Evolutionary conservation across 92 coral and sea anemone species (phyloP), one percentile per base, ranked within the genome.

Genomic region (Chrysogorgia sp.): DNA sequence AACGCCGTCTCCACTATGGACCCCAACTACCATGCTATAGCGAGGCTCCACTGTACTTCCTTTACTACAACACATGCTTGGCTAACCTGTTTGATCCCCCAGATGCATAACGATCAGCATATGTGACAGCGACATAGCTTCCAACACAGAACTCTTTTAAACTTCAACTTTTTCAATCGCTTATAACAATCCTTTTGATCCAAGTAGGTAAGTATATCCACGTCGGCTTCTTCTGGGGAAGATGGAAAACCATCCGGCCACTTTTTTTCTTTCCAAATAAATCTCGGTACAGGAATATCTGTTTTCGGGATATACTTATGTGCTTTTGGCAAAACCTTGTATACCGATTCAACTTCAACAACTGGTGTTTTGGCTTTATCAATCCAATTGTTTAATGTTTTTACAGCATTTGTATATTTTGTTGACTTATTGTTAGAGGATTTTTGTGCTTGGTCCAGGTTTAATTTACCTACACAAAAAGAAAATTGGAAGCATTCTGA

Each of bases 71-170:
- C n/a, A n/a, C n/a, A n/a, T 30, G 0, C 0, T 20, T 29, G 3
- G 22, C 83, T 71, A n/a, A 96, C 99, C 92, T 91, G 52, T 91
- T 93, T 70, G 84, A 80, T 24, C 99, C 99, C 80, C 89, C 87
- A 7, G 96, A 90, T 20, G 92, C 84, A 40, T 87, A 84, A 6
- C 90, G 86, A 77, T 96, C 99, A 47, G 97, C 94, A 30, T 96
- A 84, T n/a, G 96, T 96, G 14, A 96, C 99, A 29, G 93, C 99
- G 10, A 96, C 91, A 63, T 78, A 83, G 58, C 99, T 96, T 4
- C 99, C 99, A 10, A 96, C 99, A 69, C 88, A 91, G 63, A 96
- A 96, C 48, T 96, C 96, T 76, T 90, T n/a, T 91, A 19, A 66
- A 88, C 40, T 88, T 75, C 24, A 96, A 82, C 40, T 84, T 86